Percentiles rank a stretch among this genome's conserved stretches.
phyloP scores from a whole-genome alignment of 2,888 invertebrate species.

The Bedellia somnulentella region DNA sequence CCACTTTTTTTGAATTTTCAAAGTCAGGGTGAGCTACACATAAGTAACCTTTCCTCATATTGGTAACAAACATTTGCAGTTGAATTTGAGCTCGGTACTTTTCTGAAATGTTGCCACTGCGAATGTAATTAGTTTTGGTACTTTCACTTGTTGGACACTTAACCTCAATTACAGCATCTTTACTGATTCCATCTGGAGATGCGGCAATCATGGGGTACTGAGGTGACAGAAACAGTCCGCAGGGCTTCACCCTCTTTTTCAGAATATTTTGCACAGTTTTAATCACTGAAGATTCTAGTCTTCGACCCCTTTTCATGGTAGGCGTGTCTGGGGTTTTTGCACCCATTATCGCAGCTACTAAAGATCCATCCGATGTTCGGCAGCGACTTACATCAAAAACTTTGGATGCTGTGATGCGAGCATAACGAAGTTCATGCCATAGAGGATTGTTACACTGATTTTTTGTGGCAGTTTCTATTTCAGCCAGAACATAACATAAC shows the following conservation, averaged over 20 bases:
- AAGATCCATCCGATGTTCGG: conserved; percentile 10
- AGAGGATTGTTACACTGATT: conserved; percentile 7
- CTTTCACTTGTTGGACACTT: conserved; percentile 12
- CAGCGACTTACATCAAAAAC: conserved; percentile 12
- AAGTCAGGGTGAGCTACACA: conserved; percentile 12
- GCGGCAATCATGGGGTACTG: conserved; percentile 14
- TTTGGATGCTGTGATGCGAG: conserved; percentile 11
- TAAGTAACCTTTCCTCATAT: conserved; percentile 9
- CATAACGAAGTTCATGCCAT: conserved; percentile 9
- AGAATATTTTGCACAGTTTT: conserved; percentile 10
- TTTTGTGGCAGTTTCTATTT: conserved; percentile 4
- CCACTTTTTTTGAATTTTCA: conserved; percentile 7
- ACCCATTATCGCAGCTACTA: conserved; percentile 10
- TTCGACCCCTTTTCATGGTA: conserved; percentile 9
- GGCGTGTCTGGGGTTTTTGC: no score
- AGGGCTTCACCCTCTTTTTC: conserved; percentile 11
- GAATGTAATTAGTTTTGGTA: conserved; percentile 11
- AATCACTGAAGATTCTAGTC: conserved; percentile 9
- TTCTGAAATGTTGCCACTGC: conserved; percentile 9
- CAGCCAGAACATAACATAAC: no score
- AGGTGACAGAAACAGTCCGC: conserved; percentile 11
- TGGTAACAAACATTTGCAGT: conserved; percentile 12
- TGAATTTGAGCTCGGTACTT: conserved; percentile 13
- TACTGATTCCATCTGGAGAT: no score
- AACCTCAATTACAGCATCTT: conserved; percentile 11